Evolutionary conservation across 2,797 vertebrate species (phyloP).

Genomic region (Tolypeutes matacus): DNA sequence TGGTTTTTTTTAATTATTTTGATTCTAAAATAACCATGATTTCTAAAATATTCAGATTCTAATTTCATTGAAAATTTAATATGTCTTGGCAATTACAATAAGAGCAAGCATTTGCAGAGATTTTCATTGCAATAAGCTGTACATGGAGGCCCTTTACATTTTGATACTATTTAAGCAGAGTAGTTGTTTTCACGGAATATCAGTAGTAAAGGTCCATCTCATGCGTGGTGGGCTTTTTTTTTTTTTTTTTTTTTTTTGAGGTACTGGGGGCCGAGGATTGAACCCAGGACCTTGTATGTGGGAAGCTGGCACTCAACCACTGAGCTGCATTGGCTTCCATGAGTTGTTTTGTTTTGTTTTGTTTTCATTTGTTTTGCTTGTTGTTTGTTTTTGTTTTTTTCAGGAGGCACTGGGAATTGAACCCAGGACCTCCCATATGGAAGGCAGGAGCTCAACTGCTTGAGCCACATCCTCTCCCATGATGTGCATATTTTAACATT

Average conservation of each 20-base stretch:
- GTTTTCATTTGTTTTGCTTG: too few relatives aligned
- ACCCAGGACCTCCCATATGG: too few relatives aligned
- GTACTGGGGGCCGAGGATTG: too few relatives aligned
- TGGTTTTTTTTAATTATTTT: background rate
- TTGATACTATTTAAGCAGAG: background rate
- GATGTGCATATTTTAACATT: background rate
- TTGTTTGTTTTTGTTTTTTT: too few relatives aligned
- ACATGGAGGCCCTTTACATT: background rate
- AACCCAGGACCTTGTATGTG: too few relatives aligned
- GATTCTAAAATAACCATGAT: slow-evolving; percentile 51
- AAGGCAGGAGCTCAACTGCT: too few relatives aligned
- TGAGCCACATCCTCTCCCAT: too few relatives aligned
- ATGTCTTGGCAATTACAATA: background rate
- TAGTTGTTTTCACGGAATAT: slow-evolving; percentile 23
- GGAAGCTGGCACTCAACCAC: too few relatives aligned
- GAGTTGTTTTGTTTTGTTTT: too few relatives aligned
- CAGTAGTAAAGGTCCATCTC: background rate
- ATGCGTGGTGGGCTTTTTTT: background rate
- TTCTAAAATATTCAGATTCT: slow-evolving; percentile 43
- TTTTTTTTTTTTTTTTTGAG: too few relatives aligned
- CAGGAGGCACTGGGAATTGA: too few relatives aligned
- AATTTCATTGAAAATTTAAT: slow-evolving; percentile 38
- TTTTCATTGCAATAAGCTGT: background rate
- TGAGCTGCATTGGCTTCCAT: too few relatives aligned
- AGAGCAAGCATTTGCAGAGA: background rate